A percentile compares a stretch with the other conserved stretches of the same genome.
These are phyloP conservation scores for Andricus quercusramuli DNA, from an alignment of 2,888 invertebrate genomes.

Conservation along the genomic window DNA sequence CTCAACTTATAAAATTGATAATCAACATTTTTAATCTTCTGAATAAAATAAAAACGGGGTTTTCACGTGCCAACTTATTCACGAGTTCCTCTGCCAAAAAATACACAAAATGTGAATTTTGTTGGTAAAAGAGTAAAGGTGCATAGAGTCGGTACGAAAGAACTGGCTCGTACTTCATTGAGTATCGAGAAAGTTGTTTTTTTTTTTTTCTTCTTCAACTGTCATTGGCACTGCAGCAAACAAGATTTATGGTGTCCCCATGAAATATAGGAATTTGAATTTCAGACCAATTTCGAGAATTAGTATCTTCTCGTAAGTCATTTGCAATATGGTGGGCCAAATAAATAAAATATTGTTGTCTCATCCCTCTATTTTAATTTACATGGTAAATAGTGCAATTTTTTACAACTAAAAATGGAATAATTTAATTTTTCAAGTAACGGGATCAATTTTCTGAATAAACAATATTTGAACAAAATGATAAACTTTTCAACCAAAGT, in stretches of 20 bases:
- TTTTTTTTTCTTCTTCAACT: conserved; percentile 12
- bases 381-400: too few species aligned
- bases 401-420: too few species aligned
- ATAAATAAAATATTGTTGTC: too few species aligned
- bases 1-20: too few species aligned
- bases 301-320: conserved; percentile 13
- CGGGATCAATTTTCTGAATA: too few species aligned
- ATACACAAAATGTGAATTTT: conserved; percentile 9
- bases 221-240: conserved; percentile 20
- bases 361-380: too few species aligned
- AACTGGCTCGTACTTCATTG: conserved; percentile 13
- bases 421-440: too few species aligned
- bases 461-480: too few species aligned
- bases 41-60: too few species aligned
- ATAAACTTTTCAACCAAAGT: too few species aligned
- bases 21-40: too few species aligned
- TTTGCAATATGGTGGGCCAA: neutral
- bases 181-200: conserved; percentile 14
- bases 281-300: conserved; percentile 21
- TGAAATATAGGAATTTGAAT: conserved; percentile 19
- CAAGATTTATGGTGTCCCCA: conserved; percentile 7
- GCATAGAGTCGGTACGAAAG: neutral
- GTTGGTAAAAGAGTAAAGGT: conserved; percentile 16
- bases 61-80: too few species aligned
- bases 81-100: conserved; percentile 17